Evolutionary conservation across 2,797 vertebrate species (phyloP), one percentile per base, ranked within the genome.

Genomic region (Arrhamphus sclerolepis): DNA sequence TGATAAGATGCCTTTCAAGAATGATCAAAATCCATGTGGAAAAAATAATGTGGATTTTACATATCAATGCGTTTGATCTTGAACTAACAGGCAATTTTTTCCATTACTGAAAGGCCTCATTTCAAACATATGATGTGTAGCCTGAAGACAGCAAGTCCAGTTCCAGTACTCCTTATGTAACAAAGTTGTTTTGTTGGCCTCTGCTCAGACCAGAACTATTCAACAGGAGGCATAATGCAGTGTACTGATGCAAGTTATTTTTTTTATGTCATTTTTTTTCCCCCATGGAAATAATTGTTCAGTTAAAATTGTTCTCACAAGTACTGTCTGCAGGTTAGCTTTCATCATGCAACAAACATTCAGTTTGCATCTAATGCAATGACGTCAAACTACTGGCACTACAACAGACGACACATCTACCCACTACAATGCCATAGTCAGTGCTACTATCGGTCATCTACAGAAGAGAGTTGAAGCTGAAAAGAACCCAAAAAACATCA

Each of bases 291-390:
- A 84, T 72, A 81, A 72, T 78, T 13, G 69, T 61, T 85, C 55
- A 66, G 61, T 70, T 75, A 52, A 68, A 71, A 56, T 77, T 63
- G 62, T 77, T 65, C 54, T 80, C 61, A 62, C 80, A 78, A 72
- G 75, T 89, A 91, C 92, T 93, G 92, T 93, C 92, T 93, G 91
- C 92, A 93, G 92, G 91, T 91, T 92, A 91, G 89, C 77, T 29
- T 67, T 86, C 83, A 87, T 91, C 92, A 92, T 93, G 92, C 92
- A 91, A 86, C 77, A 87, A 91, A 84, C 89, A 91, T 91, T 92
- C 91, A 91, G 87, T 88, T 88, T 91, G 81, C 77, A 72, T 84
- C 78, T 86, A 82, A 83, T 89, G 87, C 86, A 70, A 89, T n/a
- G n/a, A n/a, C 38, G 78, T 88, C 78, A 70, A 84, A 86, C 83